Conservation (phyloP, 2,888 invertebrate species). For the Caenorhabditis angaria region DNA sequence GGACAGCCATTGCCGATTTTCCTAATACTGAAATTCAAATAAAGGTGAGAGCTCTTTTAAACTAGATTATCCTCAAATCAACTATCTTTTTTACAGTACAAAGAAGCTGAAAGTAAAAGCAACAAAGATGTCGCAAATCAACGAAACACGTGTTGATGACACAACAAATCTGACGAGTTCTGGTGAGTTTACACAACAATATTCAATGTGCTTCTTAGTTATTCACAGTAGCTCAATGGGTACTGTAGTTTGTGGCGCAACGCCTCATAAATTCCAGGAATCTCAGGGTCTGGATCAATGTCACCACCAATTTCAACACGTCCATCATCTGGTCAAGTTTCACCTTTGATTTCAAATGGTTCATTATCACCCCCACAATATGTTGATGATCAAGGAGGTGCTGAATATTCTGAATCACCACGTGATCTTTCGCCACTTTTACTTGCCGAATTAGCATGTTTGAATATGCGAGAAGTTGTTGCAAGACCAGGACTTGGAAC, state of each 20-base stretch:
- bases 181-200: too few species aligned
- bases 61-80: too few species aligned
- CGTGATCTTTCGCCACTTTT: slow-evolving; percentile 44
- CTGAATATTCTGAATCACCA: slow-evolving; percentile 37
- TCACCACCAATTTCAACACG: slow-evolving; percentile 33
- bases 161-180: slow-evolving; percentile 40
- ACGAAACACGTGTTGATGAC: slow-evolving; percentile 37
- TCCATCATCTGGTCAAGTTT: slow-evolving; percentile 29
- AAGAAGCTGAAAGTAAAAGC: not conserved
- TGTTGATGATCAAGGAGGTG: slow-evolving; percentile 14
- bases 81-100: not conserved
- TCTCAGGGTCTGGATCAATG: slow-evolving; percentile 46
- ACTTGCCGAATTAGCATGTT: slow-evolving; percentile 57
- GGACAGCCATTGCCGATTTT: not conserved
- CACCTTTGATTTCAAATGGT: slow-evolving; percentile 35
- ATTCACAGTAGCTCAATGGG: not conserved
- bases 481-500: slow-evolving; percentile 59
- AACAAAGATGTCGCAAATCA: slow-evolving; percentile 9
- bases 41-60: not conserved
- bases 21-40: slow-evolving; percentile 1
- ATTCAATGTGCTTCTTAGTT: too few species aligned
- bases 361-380: slow-evolving; percentile 36
- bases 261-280: slow-evolving; percentile 25
- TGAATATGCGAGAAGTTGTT: slow-evolving; percentile 58
- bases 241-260: not conserved